phyloP scores from a whole-genome alignment of 1,140 invertebrate species.

The Heliconius melpomene region DNA sequence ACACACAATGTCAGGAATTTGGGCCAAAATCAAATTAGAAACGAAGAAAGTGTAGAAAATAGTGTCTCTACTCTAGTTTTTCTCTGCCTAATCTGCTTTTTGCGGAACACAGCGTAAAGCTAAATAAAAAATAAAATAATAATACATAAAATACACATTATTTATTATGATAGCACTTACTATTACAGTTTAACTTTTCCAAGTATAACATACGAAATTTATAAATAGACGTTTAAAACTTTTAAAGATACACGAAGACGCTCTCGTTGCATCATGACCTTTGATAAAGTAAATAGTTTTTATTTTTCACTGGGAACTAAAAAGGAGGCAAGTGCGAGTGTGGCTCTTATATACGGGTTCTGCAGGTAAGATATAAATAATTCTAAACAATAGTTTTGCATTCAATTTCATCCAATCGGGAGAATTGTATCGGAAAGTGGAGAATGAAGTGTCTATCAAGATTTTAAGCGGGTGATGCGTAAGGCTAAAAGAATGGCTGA shows the following conservation, averaged over 20 bases:
- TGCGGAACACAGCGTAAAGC: no score
- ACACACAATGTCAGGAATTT: no score
- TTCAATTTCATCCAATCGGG: neutral
- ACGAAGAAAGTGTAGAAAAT: no score
- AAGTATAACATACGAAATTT: neutral
- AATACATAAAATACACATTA: neutral
- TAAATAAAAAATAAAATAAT: neutral
- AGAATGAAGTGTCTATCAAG: no score
- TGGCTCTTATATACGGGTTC: neutral
- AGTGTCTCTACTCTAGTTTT: no score
- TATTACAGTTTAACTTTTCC: neutral
- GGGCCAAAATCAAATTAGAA: no score
- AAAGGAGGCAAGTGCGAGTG: neutral
- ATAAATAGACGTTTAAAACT: slow-evolving; percentile 9
- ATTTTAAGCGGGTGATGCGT: no score
- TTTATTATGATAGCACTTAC: neutral
- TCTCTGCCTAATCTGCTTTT: no score
- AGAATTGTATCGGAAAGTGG: neutral
- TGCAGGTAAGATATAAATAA: neutral
- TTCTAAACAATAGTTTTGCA: neutral
- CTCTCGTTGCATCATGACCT: slow-evolving; percentile 5
- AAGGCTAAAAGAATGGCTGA: no score
- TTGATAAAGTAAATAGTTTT: slow-evolving; percentile 10
- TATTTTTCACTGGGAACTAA: neutral
- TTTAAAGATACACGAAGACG: slow-evolving; percentile 11